Evolutionary conservation across 2,888 invertebrate genomes (phyloP).

Genomic region (Biston stratarius): DNA sequence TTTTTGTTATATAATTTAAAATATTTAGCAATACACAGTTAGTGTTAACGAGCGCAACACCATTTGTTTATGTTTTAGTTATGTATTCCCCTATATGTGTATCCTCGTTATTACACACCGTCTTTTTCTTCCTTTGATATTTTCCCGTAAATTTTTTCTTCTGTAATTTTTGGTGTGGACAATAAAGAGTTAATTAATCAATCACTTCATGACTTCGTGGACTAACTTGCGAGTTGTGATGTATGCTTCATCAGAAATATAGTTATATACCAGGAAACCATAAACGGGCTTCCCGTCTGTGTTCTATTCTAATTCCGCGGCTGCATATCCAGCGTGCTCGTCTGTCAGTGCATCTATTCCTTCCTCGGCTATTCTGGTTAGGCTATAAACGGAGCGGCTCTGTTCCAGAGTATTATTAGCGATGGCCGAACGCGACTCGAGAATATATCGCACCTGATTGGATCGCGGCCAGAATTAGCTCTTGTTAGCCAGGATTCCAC

Average conservation of each 20-base stretch:
- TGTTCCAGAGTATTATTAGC: conserved; percentile 77
- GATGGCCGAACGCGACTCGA: conserved; percentile 70
- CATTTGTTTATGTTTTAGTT: no score
- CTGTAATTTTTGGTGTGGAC: no score
- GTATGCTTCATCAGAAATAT: conserved; percentile 15
- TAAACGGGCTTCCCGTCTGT: conserved; percentile 58
- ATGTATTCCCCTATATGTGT: no score
- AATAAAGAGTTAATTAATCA: no score
- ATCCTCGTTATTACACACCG: no score
- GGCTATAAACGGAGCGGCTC: conserved; percentile 74
- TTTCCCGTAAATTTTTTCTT: no score
- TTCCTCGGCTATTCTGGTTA: conserved; percentile 75
- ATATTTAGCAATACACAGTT: neutral
- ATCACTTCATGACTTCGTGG: no score
- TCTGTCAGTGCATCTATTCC: conserved; percentile 65
- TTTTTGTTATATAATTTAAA: neutral
- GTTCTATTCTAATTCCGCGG: conserved; percentile 61
- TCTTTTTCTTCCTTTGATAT: no score
- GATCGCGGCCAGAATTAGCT: conserved; percentile 71
- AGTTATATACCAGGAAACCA: conserved; percentile 45
- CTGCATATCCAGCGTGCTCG: conserved; percentile 47
- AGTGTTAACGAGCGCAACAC: neutral
- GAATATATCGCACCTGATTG: conserved; percentile 79
- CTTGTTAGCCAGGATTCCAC: conserved; percentile 60
- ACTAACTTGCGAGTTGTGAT: no score